These are phyloP conservation scores for Montipora capricornis DNA, from an alignment of 64 coral and sea anemone genomes.

Conservation along the genomic window DNA sequence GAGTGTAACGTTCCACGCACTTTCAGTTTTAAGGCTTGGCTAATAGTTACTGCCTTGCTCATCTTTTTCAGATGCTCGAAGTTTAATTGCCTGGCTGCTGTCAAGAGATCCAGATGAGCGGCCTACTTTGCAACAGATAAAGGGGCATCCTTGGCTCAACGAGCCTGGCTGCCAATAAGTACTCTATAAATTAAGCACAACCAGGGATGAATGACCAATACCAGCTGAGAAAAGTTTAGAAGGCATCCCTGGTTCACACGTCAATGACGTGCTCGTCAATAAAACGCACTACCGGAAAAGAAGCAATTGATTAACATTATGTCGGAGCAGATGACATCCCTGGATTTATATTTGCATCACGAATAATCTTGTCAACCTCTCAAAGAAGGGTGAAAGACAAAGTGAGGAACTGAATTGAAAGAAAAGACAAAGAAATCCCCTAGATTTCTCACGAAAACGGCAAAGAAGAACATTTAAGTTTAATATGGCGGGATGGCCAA, in stretches of 20 bases:
- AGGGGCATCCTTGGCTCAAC: conserved; percentile 6
- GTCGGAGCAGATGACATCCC: neutral
- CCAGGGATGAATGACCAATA: neutral
- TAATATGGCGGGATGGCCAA: too few relatives aligned
- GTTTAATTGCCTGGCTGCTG: conserved; percentile 37
- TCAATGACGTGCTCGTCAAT: neutral
- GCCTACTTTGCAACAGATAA: conserved; percentile 31
- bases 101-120: conserved; percentile 44
- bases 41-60: neutral
- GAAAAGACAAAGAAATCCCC: too few relatives aligned
- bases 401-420: too few relatives aligned
- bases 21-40: too few relatives aligned
- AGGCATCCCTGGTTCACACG: neutral
- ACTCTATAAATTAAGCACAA: neutral
- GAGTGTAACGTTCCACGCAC: too few relatives aligned
- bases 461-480: too few relatives aligned
- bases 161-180: neutral
- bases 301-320: neutral
- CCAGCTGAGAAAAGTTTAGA: neutral
- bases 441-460: too few relatives aligned
- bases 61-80: conserved; percentile 19
- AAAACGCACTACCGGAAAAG: neutral
- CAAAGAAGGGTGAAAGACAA: neutral
- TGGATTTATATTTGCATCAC: neutral
- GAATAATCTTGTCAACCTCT: too few relatives aligned